These are phyloP conservation scores for Myrmophylax atrothorax DNA, from an alignment of 2,113 vertebrate genomes.

Conservation along the genomic window DNA sequence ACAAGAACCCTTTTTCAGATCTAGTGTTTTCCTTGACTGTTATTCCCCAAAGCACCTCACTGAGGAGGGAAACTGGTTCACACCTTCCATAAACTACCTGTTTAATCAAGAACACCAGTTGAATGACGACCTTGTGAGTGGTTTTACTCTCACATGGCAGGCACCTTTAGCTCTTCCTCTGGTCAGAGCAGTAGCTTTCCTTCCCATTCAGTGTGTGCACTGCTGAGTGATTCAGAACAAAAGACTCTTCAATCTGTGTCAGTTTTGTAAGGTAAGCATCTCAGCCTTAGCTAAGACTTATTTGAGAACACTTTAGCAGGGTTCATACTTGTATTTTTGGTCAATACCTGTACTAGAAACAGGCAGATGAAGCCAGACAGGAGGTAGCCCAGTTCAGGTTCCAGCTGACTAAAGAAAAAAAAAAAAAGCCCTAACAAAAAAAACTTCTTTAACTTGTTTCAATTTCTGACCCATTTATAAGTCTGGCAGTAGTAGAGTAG, in stretches of 20 bases:
- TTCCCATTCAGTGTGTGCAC: neutral
- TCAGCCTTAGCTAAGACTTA: neutral
- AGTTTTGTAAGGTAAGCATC: neutral
- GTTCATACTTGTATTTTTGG: neutral
- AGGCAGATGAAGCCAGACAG: neutral
- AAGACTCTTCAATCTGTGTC: neutral
- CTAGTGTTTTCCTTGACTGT: neutral
- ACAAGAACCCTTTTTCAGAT: neutral
- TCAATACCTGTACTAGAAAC: neutral
- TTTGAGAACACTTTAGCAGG: neutral
- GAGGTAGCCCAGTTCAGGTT: neutral
- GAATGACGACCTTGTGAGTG: neutral
- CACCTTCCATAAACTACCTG: neutral
- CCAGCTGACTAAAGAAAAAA: neutral
- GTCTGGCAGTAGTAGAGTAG: constrained; percentile 37
- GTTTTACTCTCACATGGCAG: neutral
- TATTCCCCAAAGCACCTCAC: neutral
- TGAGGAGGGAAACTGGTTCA: rapidly evolving
- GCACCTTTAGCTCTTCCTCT: neutral
- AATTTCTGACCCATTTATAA: constrained; percentile 30
- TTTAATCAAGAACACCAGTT: neutral
- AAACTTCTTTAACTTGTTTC: neutral
- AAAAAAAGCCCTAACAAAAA: no score
- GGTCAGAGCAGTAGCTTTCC: neutral
- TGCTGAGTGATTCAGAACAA: rapidly evolving